These are phyloP conservation scores for Oreochromis niloticus DNA, from an alignment of 2,113 vertebrate species.

Conservation along the genomic window DNA sequence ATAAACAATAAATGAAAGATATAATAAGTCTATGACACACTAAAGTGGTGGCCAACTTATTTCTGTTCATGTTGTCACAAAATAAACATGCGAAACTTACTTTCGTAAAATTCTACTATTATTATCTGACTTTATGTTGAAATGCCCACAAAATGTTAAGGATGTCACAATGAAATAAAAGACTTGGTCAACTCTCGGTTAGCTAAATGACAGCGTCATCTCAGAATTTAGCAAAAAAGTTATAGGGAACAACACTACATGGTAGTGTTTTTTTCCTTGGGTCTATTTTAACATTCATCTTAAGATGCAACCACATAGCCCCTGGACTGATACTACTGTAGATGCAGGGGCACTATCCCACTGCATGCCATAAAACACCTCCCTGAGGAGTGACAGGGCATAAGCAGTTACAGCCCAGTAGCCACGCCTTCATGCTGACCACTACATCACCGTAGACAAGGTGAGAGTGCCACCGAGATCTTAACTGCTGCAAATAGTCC, in stretches of 20 bases:
- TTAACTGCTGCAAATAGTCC: background rate
- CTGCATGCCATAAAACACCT: constrained; percentile 70
- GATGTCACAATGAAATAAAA: background rate
- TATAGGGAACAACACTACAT: constrained; percentile 71
- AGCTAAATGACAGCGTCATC: constrained; percentile 15
- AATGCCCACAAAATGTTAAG: constrained; percentile 7
- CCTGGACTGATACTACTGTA: constrained; percentile 59
- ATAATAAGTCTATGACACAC: constrained; percentile 30
- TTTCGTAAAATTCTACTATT: constrained; percentile 18
- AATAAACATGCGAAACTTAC: constrained; percentile 15
- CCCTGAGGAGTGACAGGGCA: constrained; percentile 74
- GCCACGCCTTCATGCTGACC: constrained; percentile 27
- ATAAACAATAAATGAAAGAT: constrained; percentile 35
- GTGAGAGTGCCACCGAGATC: background rate
- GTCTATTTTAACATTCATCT: constrained; percentile 34
- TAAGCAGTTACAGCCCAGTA: constrained; percentile 59
- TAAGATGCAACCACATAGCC: constrained; percentile 30
- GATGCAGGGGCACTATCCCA: constrained; percentile 59
- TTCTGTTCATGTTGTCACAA: constrained; percentile 12
- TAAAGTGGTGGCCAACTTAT: constrained; percentile 4
- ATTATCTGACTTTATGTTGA: constrained; percentile 15
- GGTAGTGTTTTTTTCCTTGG: constrained; percentile 68
- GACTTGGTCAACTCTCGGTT: constrained; percentile 9
- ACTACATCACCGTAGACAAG: background rate
- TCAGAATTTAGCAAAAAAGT: constrained; percentile 39